Evolutionary conservation across 2,888 invertebrate genomes (phyloP).

Genomic region (Lepeophtheirus nordmannii): DNA sequence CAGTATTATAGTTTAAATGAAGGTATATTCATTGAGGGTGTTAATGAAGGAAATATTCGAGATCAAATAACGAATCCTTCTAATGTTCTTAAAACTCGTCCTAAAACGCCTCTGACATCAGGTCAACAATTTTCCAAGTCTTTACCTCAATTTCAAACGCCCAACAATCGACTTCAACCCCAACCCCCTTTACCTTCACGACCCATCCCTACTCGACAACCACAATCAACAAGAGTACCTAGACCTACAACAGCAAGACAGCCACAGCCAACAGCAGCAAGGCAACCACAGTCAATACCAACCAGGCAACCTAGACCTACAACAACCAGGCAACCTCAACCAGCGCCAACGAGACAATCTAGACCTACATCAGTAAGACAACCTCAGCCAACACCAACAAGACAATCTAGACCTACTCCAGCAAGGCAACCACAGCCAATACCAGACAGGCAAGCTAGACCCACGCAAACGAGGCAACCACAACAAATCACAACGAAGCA

Average conservation of each 20-base stretch:
- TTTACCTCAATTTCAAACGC: background rate
- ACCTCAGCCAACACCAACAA: background rate
- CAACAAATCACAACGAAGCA: no score
- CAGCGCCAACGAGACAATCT: background rate
- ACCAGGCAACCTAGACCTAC: background rate
- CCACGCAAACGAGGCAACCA: background rate
- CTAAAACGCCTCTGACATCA: background rate
- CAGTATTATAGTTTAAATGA: constrained; percentile 37
- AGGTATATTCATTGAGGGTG: constrained; percentile 31
- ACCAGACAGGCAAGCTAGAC: background rate
- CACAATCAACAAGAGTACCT: background rate
- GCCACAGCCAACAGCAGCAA: background rate
- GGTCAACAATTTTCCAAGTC: background rate
- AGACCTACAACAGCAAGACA: background rate
- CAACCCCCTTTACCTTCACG: background rate
- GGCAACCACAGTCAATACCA: background rate
- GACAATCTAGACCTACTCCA: background rate
- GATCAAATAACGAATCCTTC: background rate
- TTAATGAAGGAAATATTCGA: background rate
- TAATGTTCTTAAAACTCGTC: background rate
- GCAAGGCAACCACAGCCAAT: background rate
- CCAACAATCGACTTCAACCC: background rate
- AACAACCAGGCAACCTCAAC: background rate
- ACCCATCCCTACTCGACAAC: background rate
- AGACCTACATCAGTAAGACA: background rate